Conservation (phyloP, 92 coral and sea anemone genomes). For the Muricea muricata region DNA sequence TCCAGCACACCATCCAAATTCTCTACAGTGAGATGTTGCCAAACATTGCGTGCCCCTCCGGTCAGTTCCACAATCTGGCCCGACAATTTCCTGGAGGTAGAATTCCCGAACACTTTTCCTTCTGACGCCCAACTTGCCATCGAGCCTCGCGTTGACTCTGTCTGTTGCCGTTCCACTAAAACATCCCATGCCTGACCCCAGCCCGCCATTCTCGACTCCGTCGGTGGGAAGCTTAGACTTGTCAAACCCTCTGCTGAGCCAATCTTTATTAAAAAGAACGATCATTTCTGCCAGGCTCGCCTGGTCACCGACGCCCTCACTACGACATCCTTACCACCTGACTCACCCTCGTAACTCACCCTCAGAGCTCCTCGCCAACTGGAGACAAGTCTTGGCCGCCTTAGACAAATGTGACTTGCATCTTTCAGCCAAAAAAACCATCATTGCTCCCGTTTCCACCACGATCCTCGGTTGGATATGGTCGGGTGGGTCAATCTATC, state of each 20-base stretch:
- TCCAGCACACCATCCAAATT: background rate
- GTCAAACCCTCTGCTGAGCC: constrained; percentile 47
- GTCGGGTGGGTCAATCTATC: too few species aligned
- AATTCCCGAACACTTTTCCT: constrained; percentile 32
- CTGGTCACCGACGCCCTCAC: background rate
- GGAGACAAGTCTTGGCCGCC: constrained; percentile 37
- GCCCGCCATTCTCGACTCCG: constrained; percentile 31
- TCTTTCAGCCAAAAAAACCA: constrained; percentile 34
- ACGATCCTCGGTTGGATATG: too few species aligned
- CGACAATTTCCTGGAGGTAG: constrained; percentile 40
- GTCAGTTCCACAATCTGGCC: constrained; percentile 41
- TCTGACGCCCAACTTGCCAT: constrained; percentile 40
- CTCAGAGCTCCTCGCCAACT: too few species aligned
- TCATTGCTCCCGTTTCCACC: too few species aligned
- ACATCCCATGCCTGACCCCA: constrained; percentile 47
- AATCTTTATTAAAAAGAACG: constrained; percentile 29
- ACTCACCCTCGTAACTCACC: constrained; percentile 12
- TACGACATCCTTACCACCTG: background rate
- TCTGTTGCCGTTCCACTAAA: too few species aligned
- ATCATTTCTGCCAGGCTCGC: constrained; percentile 58
- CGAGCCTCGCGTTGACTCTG: constrained; percentile 38
- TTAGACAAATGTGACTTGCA: constrained; percentile 31
- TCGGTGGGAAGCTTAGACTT: constrained; percentile 49
- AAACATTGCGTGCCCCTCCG: constrained; percentile 24
- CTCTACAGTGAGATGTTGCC: constrained; percentile 41